A percentile compares a stretch with the other conserved stretches of the same genome.
Evolutionary conservation across 2,888 invertebrate genomes (phyloP).

Genomic region (Serrognathus titanus): DNA sequence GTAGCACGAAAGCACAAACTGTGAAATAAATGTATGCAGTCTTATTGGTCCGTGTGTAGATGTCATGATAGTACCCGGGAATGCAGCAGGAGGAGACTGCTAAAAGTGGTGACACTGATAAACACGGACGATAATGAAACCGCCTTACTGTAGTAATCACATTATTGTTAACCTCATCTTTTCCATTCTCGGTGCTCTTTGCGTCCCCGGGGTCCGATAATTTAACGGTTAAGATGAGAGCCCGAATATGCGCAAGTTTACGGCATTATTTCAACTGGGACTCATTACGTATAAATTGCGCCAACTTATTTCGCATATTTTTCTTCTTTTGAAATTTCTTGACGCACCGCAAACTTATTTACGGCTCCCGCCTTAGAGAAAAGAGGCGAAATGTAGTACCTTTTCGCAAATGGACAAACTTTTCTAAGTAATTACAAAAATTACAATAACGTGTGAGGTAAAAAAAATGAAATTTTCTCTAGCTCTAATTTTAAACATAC

Average conservation of each 20-base stretch:
- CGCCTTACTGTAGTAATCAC: conserved; percentile 13
- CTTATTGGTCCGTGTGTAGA: neutral
- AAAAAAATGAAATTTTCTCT: too few species aligned
- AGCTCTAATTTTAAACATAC: too few species aligned
- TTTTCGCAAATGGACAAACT: too few species aligned
- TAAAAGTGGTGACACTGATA: conserved; percentile 17
- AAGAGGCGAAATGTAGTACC: too few species aligned
- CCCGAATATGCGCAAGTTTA: conserved; percentile 24
- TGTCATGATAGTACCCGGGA: neutral
- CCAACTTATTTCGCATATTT: conserved; percentile 6
- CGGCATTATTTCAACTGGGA: conserved; percentile 23
- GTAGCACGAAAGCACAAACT: neutral
- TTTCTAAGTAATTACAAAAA: too few species aligned
- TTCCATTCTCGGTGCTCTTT: conserved; percentile 22
- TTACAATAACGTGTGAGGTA: too few species aligned
- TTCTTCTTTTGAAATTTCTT: conserved; percentile 5
- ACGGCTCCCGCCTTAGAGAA: too few species aligned
- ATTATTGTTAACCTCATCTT: conserved; percentile 27
- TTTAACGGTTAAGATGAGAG: conserved; percentile 21
- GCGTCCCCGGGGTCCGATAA: conserved; percentile 23
- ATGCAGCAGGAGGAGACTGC: neutral
- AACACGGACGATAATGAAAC: conserved; percentile 20
- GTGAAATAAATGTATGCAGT: conserved; percentile 1
- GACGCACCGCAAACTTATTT: neutral
- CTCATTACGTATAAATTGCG: conserved; percentile 23